These are phyloP conservation scores for Drosophila atripex DNA, from an alignment of 2,888 invertebrate species.

Conservation along the genomic window DNA sequence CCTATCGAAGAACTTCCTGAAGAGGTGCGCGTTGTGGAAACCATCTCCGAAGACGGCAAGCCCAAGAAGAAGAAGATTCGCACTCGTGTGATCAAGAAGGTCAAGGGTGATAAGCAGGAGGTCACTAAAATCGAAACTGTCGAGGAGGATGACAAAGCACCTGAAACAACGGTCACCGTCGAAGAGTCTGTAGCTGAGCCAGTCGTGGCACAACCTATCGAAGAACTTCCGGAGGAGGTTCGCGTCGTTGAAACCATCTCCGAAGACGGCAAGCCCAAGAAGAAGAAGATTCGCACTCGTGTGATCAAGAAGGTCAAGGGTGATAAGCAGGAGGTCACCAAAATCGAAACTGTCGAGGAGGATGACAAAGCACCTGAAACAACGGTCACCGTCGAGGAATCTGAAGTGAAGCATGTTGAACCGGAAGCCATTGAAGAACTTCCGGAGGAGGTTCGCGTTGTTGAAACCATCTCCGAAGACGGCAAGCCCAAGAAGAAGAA, in stretches of 20 bases:
- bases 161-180: slow-evolving; percentile 56
- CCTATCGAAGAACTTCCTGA: slow-evolving; percentile 53
- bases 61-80: slow-evolving; percentile 60
- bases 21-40: slow-evolving; percentile 54
- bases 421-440: slow-evolving; percentile 55
- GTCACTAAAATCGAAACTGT: slow-evolving; percentile 66
- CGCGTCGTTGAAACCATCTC: slow-evolving; percentile 44
- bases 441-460: slow-evolving; percentile 67
- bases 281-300: slow-evolving; percentile 59
- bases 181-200: slow-evolving; percentile 38
- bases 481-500: slow-evolving; percentile 80
- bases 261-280: slow-evolving; percentile 50
- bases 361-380: slow-evolving; percentile 54
- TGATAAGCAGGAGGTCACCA: slow-evolving; percentile 61
- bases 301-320: slow-evolving; percentile 59
- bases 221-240: slow-evolving; percentile 51
- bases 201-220: slow-evolving; percentile 33
- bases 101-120: slow-evolving; percentile 62
- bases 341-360: slow-evolving; percentile 55
- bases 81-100: slow-evolving; percentile 60
- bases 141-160: slow-evolving; percentile 59
- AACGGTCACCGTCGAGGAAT: slow-evolving; percentile 53
- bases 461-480: slow-evolving; percentile 66
- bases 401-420: slow-evolving; percentile 34
- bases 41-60: slow-evolving; percentile 52